Percentiles rank a stretch among this genome's conserved stretches.
phyloP scores from a whole-genome alignment of 2,797 vertebrate species.

The Bryconaethiops microstoma region DNA sequence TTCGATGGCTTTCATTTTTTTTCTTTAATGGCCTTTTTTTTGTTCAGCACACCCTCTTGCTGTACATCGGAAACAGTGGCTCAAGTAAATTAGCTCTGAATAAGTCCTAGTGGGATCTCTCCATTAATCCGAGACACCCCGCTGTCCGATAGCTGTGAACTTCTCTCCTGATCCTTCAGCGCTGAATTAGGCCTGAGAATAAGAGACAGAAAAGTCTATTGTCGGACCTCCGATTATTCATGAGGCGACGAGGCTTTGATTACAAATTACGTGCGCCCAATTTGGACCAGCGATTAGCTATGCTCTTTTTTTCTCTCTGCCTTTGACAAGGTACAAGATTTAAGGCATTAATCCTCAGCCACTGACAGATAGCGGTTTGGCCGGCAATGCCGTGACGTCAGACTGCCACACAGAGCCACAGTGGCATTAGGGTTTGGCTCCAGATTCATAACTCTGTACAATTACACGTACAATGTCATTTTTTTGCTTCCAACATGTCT shows the following conservation, averaged over 20 bases:
- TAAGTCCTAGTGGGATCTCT: constrained; percentile 68
- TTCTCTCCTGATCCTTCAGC: constrained; percentile 56
- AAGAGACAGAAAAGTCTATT: constrained; percentile 34
- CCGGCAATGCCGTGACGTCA: background rate
- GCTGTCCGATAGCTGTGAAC: constrained; percentile 65
- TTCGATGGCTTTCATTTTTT: constrained; percentile 60
- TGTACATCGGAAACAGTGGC: constrained; percentile 64
- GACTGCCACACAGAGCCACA: background rate
- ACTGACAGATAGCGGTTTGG: constrained; percentile 19
- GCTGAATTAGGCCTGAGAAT: constrained; percentile 48
- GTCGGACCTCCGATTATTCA: constrained; percentile 35
- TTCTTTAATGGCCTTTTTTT: constrained; percentile 49
- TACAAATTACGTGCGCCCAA: constrained; percentile 45
- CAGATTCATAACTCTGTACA: background rate
- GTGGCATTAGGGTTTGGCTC: background rate
- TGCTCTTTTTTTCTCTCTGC: constrained; percentile 11
- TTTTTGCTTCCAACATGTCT: background rate
- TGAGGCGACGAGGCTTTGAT: constrained; percentile 34
- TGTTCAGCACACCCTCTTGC: constrained; percentile 54
- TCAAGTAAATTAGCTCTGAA: constrained; percentile 76
- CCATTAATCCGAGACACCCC: constrained; percentile 63
- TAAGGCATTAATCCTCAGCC: constrained; percentile 5
- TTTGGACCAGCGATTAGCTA: constrained; percentile 32
- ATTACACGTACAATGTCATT: background rate
- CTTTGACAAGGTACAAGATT: constrained; percentile 33